Percentiles rank a stretch among this genome's conserved stretches.
Evolutionary conservation across 2,113 vertebrate species (phyloP).

Genomic region (Bombycilla garrulus): DNA sequence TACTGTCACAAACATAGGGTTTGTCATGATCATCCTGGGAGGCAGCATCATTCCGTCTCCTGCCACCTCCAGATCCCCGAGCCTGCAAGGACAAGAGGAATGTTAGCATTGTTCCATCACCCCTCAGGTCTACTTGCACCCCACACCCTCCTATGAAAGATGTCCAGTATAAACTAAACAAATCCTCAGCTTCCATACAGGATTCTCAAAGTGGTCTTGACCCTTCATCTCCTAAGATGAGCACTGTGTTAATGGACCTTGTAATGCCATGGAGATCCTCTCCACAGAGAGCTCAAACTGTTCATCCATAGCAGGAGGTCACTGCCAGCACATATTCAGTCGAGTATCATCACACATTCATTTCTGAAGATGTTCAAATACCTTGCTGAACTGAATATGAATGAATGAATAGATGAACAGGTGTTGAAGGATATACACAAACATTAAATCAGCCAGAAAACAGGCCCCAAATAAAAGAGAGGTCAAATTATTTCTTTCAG

Average conservation of each 20-base stretch:
- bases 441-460: slow-evolving; percentile 4
- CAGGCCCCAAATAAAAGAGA: background rate
- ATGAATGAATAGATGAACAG: slow-evolving; percentile 38
- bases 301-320: slow-evolving; percentile 23
- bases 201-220: slow-evolving; percentile 5
- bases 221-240: slow-evolving; percentile 5
- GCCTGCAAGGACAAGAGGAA: slow-evolving; percentile 76
- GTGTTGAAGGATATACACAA: background rate
- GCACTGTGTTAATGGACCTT: background rate
- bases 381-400: slow-evolving; percentile 42
- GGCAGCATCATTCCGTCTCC: slow-evolving; percentile 85
- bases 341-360: background rate
- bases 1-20: slow-evolving; percentile 98
- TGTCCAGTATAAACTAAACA: slow-evolving; percentile 24
- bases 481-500: background rate
- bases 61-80: slow-evolving; percentile 86
- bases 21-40: slow-evolving; percentile 92
- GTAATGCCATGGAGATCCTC: background rate
- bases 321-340: slow-evolving; percentile 43
- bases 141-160: slow-evolving; percentile 25
- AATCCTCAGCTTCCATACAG: slow-evolving; percentile 1
- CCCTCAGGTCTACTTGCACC: background rate
- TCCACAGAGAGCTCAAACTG: background rate
- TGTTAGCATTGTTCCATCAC: background rate
- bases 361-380: slow-evolving; percentile 39